phyloP scores from a whole-genome alignment of 2,797 vertebrate genomes.

The Sebastes umbrosus region DNA sequence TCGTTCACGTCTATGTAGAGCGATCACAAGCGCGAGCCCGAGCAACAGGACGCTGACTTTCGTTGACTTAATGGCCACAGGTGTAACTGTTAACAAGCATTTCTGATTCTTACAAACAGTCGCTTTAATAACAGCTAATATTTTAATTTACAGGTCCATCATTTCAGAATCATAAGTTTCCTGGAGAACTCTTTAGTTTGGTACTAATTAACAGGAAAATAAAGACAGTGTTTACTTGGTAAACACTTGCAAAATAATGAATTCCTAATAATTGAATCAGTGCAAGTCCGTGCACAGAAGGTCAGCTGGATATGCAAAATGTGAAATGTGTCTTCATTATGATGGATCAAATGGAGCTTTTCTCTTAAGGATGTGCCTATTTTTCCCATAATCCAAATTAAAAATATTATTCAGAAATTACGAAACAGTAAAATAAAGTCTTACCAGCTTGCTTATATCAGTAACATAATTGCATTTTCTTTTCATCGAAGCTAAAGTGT shows the following conservation, averaged over 20 bases:
- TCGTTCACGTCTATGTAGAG: too few species aligned
- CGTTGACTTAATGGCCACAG: too few species aligned
- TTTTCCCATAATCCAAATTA: background rate
- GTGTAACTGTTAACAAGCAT: too few species aligned
- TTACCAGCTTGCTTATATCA: background rate
- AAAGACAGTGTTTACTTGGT: background rate
- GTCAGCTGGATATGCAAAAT: background rate
- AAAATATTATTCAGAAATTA: background rate
- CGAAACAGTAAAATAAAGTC: background rate
- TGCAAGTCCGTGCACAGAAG: background rate
- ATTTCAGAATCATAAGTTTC: background rate
- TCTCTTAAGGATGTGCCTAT: background rate
- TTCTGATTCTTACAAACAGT: too few species aligned
- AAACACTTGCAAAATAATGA: background rate
- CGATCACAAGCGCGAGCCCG: too few species aligned
- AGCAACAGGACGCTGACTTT: too few species aligned
- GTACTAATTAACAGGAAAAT: background rate
- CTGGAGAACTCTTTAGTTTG: background rate
- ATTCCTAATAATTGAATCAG: background rate
- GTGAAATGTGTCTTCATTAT: background rate
- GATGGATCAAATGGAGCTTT: background rate
- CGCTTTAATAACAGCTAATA: background rate
- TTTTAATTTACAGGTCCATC: background rate
- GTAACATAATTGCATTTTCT: background rate
- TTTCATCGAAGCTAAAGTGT: background rate